Conservation (phyloP, 2,797 vertebrate genomes). For the Chelon auratus region DNA sequence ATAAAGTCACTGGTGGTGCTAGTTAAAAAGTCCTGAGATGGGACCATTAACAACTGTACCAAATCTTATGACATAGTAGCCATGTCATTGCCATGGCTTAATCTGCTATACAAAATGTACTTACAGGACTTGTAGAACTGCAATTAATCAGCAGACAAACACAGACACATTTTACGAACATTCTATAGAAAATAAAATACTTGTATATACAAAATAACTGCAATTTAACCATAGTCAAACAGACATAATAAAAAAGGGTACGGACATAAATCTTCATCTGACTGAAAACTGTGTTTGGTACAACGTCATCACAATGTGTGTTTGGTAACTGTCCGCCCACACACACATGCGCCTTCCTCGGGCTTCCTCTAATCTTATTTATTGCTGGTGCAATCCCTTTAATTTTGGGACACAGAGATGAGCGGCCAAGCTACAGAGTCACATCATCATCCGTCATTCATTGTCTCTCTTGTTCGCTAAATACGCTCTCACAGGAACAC, state of each 20-base stretch:
- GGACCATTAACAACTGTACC: too few species aligned
- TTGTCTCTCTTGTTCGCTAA: conserved; percentile 19
- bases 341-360: conserved; percentile 24
- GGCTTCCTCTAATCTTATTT: conserved; percentile 61
- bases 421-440: conserved; percentile 42
- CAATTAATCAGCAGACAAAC: not conserved
- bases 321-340: conserved; percentile 35
- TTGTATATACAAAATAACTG: not conserved
- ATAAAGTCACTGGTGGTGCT: too few species aligned
- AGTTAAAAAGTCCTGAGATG: too few species aligned
- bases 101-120: not conserved
- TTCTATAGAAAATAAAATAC: conserved; percentile 2
- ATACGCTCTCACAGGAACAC: not conserved
- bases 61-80: too few species aligned
- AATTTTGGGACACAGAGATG: conserved; percentile 49
- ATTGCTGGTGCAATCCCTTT: conserved; percentile 59
- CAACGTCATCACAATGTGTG: conserved; percentile 34
- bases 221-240: conserved; percentile 7
- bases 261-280: conserved; percentile 30
- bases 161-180: not conserved
- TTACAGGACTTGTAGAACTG: too few species aligned
- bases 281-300: conserved; percentile 32
- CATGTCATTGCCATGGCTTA: not conserved
- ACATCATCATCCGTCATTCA: conserved; percentile 58
- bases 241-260: conserved; percentile 8